phyloP scores from a whole-genome alignment of 2,888 invertebrate species.

The Anthrax anthrax region DNA sequence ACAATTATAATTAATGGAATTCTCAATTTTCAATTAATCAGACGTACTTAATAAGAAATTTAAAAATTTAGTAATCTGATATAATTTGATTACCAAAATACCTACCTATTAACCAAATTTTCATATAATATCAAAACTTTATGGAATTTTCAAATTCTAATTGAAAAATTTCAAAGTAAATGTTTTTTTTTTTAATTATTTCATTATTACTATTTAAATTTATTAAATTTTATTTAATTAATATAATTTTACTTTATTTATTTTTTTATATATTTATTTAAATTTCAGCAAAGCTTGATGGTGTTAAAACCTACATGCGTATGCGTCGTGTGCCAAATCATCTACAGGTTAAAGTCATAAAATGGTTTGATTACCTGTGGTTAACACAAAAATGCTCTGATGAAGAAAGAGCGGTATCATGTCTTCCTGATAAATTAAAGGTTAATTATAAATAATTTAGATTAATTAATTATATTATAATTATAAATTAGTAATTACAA shows the following conservation, averaged over 20 bases:
- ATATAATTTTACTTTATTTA: neutral
- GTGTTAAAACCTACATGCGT: constrained; percentile 97
- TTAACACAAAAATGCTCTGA: constrained; percentile 96
- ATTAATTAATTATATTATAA: too few species aligned
- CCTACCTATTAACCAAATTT: too few species aligned
- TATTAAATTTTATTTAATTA: constrained; percentile 6
- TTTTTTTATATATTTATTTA: constrained; percentile 11
- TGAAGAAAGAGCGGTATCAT: constrained; percentile 90
- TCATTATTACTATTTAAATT: neutral
- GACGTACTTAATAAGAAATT: too few species aligned
- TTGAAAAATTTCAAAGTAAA: too few species aligned
- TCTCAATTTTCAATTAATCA: too few species aligned
- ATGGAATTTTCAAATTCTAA: too few species aligned
- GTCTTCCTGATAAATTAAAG: constrained; percentile 93
- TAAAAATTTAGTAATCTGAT: too few species aligned
- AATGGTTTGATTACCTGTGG: constrained; percentile 99
- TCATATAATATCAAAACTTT: too few species aligned
- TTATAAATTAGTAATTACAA: too few species aligned
- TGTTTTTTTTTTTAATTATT: neutral
- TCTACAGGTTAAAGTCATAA: constrained; percentile 93
- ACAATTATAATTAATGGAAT: too few species aligned
- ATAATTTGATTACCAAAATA: too few species aligned
- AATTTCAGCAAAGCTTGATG: constrained; percentile 88
- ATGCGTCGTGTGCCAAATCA: constrained; percentile 90
- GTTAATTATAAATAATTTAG: too few species aligned